A percentile compares a stretch with the other conserved stretches of the same genome.
These are phyloP conservation scores for Hycleus cichorii DNA, from an alignment of 1,140 invertebrate genomes.

Conservation along the genomic window DNA sequence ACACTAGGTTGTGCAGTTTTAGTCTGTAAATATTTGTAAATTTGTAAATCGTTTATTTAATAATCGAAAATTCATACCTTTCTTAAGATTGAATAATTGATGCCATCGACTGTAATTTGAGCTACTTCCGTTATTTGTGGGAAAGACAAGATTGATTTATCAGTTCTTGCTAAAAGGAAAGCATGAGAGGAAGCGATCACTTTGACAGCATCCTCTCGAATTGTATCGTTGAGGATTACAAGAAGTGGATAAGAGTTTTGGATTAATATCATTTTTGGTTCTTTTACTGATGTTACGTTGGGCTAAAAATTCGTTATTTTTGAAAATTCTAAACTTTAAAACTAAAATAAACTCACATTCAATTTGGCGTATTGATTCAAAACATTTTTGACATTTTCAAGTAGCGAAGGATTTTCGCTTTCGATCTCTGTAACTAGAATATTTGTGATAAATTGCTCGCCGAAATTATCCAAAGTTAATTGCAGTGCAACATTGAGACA, in stretches of 20 bases:
- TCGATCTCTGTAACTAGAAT: constrained; percentile 33
- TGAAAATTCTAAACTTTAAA: background rate
- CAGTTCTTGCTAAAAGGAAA: constrained; percentile 27
- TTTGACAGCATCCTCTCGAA: constrained; percentile 27
- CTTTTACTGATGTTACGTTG: constrained; percentile 25
- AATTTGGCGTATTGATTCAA: constrained; percentile 25
- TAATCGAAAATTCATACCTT: constrained; percentile 15
- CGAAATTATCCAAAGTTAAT: constrained; percentile 28
- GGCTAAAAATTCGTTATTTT: constrained; percentile 22
- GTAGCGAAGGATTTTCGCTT: constrained; percentile 20
- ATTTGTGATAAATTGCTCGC: constrained; percentile 21
- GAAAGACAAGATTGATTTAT: constrained; percentile 20
- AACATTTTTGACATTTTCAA: constrained; percentile 29
- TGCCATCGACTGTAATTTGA: constrained; percentile 21
- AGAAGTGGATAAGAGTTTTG: constrained; percentile 30
- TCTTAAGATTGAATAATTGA: constrained; percentile 29
- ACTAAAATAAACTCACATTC: constrained; percentile 23
- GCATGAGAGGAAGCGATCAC: constrained; percentile 25
- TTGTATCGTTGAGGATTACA: constrained; percentile 27
- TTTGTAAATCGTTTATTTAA: no score
- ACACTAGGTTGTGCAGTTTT: constrained; percentile 15
- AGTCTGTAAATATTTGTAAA: background rate
- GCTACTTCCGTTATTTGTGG: constrained; percentile 22
- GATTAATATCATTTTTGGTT: constrained; percentile 26
- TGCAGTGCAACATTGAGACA: constrained; percentile 32